These are phyloP conservation scores for Coccyzus lansbergi DNA, from an alignment of 2,797 vertebrate genomes.

Conservation along the genomic window DNA sequence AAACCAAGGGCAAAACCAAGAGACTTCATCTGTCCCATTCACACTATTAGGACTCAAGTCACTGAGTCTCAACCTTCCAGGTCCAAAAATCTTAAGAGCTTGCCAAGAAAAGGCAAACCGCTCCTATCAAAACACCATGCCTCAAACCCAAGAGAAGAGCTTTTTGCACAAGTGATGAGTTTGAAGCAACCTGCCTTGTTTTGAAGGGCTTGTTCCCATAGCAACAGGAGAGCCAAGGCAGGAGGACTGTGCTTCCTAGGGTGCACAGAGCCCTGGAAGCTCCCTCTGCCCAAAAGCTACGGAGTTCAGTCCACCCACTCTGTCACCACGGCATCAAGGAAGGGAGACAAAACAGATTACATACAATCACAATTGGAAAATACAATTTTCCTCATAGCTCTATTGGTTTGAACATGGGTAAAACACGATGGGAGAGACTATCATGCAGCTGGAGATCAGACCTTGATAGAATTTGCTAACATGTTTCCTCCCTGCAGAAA, in stretches of 20 bases:
- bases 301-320: background rate
- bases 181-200: constrained; percentile 32
- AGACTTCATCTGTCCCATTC: background rate
- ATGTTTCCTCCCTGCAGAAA: background rate
- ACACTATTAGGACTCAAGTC: background rate
- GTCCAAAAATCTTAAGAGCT: background rate
- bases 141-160: background rate
- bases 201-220: constrained; percentile 40
- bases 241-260: background rate
- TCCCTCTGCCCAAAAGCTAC: background rate
- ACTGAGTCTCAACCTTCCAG: background rate
- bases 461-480: background rate
- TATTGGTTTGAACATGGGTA: background rate
- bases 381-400: background rate
- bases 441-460: background rate
- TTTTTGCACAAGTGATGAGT: background rate
- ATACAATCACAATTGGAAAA: background rate
- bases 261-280: background rate
- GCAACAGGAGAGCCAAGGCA: constrained; percentile 19
- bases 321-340: background rate
- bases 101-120: background rate
- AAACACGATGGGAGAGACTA: background rate
- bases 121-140: background rate
- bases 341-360: background rate
- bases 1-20: background rate